These are phyloP conservation scores for Drosophila athabasca DNA, from an alignment of 1,140 invertebrate species.

Conservation along the genomic window DNA sequence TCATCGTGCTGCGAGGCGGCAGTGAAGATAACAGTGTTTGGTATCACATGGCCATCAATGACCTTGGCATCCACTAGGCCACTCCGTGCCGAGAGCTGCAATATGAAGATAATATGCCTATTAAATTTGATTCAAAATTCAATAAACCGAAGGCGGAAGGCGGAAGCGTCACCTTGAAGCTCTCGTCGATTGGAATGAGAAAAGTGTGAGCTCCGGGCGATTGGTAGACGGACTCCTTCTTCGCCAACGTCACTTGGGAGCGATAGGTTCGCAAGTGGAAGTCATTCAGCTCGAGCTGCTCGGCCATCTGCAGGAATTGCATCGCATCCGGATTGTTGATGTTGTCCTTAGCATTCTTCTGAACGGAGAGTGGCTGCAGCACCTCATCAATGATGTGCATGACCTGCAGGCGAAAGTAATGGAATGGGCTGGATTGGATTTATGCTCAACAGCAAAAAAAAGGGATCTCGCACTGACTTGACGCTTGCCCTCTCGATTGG, in stretches of 20 bases:
- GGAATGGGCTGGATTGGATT: conserved; percentile 1
- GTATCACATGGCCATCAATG: conserved; percentile 95
- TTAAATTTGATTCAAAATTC: not conserved
- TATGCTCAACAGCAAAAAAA: conserved; percentile 1
- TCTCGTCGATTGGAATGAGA: conserved; percentile 95
- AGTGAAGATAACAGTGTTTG: conserved; percentile 93
- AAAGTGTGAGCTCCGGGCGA: conserved; percentile 92
- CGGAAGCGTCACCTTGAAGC: conserved; percentile 88
- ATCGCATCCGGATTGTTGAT: conserved; percentile 91
- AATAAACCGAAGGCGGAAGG: not conserved
- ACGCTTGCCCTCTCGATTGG: conserved; percentile 86
- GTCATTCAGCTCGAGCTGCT: conserved; percentile 88
- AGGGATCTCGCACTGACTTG: conserved; percentile 86
- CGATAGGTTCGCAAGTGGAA: conserved; percentile 89
- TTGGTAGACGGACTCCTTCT: conserved; percentile 90
- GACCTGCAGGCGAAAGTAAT: conserved; percentile 85
- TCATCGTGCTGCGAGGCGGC: conserved; percentile 88
- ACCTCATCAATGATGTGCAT: conserved; percentile 93
- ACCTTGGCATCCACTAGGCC: conserved; percentile 91
- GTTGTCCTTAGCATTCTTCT: conserved; percentile 85
- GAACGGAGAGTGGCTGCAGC: conserved; percentile 88
- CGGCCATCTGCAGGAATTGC: conserved; percentile 90
- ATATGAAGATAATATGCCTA: not conserved
- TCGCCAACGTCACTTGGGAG: conserved; percentile 88
- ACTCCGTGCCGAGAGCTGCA: conserved; percentile 84